phyloP scores from a whole-genome alignment of 2,888 invertebrate species.

The Erebia palarica region DNA sequence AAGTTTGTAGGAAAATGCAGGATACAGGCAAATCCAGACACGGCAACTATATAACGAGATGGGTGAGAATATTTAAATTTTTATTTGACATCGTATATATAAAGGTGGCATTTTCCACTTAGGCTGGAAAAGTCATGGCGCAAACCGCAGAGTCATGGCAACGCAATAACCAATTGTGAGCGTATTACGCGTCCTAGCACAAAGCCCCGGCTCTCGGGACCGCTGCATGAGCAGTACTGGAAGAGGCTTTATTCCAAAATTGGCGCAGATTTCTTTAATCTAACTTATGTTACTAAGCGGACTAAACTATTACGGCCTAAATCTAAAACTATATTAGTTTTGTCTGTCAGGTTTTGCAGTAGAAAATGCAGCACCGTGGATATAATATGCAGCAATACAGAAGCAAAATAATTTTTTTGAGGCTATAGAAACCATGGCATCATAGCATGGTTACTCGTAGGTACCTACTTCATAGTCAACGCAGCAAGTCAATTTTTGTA shows the following conservation, averaged over 20 bases:
- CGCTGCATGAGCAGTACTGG: conserved; percentile 24
- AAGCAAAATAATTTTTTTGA: too few species aligned
- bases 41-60: not conserved
- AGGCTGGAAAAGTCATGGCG: conserved; percentile 58
- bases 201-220: conserved; percentile 57
- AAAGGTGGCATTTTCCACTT: conserved; percentile 56
- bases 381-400: too few species aligned
- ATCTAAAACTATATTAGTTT: too few species aligned
- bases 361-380: too few species aligned
- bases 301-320: too few species aligned
- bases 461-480: too few species aligned
- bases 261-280: not conserved
- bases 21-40: not conserved
- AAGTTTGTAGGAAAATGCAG: not conserved
- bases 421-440: too few species aligned
- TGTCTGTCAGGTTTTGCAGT: too few species aligned
- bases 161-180: conserved; percentile 83
- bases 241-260: conserved; percentile 19
- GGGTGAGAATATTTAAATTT: conserved; percentile 49
- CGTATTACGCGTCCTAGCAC: conserved; percentile 79
- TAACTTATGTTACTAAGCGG: too few species aligned
- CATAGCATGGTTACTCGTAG: too few species aligned
- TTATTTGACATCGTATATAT: conserved; percentile 35
- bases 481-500: too few species aligned
- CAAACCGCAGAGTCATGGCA: conserved; percentile 80